Evolutionary conservation across 2,797 vertebrate genomes (phyloP).

Genomic region (Myotis pilosus): DNA sequence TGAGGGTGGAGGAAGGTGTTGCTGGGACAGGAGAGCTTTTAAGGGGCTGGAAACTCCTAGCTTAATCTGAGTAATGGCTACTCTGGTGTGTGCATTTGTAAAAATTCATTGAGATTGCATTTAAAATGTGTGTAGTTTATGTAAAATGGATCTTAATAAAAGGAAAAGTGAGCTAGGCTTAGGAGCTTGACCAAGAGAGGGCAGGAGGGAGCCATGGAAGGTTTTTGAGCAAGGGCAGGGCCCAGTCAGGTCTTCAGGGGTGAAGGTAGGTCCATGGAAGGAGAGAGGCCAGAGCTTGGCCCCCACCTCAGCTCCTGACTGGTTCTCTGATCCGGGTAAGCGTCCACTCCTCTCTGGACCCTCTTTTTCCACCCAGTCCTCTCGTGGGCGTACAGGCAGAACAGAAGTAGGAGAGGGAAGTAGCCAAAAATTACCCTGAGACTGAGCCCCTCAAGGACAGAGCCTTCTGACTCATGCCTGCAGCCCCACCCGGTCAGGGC

Average conservation of each 20-base stretch:
- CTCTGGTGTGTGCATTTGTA: not conserved
- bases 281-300: not conserved
- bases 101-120: not conserved
- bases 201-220: not conserved
- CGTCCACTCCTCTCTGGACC: not conserved
- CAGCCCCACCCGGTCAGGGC: not conserved
- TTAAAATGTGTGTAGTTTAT: not conserved
- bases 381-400: not conserved
- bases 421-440: not conserved
- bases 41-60: not conserved
- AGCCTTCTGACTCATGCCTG: not conserved
- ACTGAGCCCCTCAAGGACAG: not conserved
- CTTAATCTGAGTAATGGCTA: not conserved
- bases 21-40: not conserved
- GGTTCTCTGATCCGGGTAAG: not conserved
- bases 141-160: not conserved
- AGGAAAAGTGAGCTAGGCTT: not conserved
- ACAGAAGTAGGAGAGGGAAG: not conserved
- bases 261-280: not conserved
- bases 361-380: not conserved
- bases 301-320: not conserved
- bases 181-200: not conserved
- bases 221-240: not conserved
- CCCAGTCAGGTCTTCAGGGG: not conserved
- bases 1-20: not conserved